Evolutionary conservation across 2,797 vertebrate genomes (phyloP), one percentile per base, ranked within the genome.

Genomic region (Myotis vivesi): DNA sequence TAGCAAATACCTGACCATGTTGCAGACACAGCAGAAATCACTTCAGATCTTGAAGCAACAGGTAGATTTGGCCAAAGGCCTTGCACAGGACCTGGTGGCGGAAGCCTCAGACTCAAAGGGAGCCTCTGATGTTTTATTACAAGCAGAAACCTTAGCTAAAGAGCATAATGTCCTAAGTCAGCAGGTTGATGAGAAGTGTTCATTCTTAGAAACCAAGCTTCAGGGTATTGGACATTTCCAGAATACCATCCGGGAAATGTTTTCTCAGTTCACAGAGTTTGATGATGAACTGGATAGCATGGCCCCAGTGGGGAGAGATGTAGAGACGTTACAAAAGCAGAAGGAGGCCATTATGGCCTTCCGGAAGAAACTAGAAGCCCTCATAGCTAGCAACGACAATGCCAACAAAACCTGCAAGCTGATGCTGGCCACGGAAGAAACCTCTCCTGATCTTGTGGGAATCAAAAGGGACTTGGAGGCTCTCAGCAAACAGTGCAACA

Each of bases 221-320:
- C 99, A 99, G 93, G 99, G 99, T 86, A 99, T 99, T 0, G 99
- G 99, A 2, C 99, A 99, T 98, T 99, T 99, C 97, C 99, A 99
- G 97, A 99, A 99, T 97, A 99, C 97, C 98, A 99, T 99, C 97
- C 98, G 99, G 36, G 99, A 99, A 97, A 99, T 99, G 99, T 99
- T 99, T 97, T 98, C 98, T 89, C 98, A 98, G 92, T 99, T 99
- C 98, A 98, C 99, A 11, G 99, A 99, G 96, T 98, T 99, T 95
- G 99, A 99, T 79, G 99, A 99, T 94, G 99, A 99, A 96, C 98
- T 99, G 44, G 99, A 99, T 88, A 98, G 98, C 96, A 99, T 99
- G 99, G 97, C 98, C 84, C 98, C 99, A 0, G 98, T 99, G 38
- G 99, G 98, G 80, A 98, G 99, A 30, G 98, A 99, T 94, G 94